Conservation (phyloP, 2,797 vertebrate species). For the Cossypha dichroa region DNA sequence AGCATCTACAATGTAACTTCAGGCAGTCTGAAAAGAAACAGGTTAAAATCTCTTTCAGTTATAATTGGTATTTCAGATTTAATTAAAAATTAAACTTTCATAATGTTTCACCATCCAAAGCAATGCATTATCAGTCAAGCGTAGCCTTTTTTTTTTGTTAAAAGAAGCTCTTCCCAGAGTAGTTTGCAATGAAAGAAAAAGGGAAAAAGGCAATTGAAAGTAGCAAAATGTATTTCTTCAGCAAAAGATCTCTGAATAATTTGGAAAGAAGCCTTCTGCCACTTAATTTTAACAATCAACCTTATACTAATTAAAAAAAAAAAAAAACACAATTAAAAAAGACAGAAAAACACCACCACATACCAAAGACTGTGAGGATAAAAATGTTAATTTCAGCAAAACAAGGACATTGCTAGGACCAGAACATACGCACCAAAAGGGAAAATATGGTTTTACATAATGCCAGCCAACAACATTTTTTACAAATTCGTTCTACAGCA, state of each 20-base stretch:
- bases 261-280: constrained; percentile 51
- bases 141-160: constrained; percentile 72
- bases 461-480: constrained; percentile 24
- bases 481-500: background rate
- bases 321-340: constrained; percentile 31
- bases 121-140: constrained; percentile 87
- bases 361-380: constrained; percentile 22
- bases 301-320: constrained; percentile 44
- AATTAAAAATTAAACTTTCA: constrained; percentile 91
- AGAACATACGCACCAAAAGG: constrained; percentile 58
- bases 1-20: constrained; percentile 83
- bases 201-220: constrained; percentile 73
- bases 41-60: constrained; percentile 89
- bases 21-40: constrained; percentile 88
- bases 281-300: constrained; percentile 70
- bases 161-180: constrained; percentile 76
- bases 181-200: constrained; percentile 79
- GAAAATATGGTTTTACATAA: constrained; percentile 66
- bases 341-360: constrained; percentile 60
- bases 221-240: constrained; percentile 72
- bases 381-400: constrained; percentile 67
- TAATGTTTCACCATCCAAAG: constrained; percentile 88
- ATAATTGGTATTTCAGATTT: constrained; percentile 89
- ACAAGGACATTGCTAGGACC: constrained; percentile 58
- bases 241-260: constrained; percentile 66